Evolutionary conservation across 2,113 vertebrate species (phyloP), one percentile per base, ranked within the genome.

Genomic region (Camarhynchus parvulus): DNA sequence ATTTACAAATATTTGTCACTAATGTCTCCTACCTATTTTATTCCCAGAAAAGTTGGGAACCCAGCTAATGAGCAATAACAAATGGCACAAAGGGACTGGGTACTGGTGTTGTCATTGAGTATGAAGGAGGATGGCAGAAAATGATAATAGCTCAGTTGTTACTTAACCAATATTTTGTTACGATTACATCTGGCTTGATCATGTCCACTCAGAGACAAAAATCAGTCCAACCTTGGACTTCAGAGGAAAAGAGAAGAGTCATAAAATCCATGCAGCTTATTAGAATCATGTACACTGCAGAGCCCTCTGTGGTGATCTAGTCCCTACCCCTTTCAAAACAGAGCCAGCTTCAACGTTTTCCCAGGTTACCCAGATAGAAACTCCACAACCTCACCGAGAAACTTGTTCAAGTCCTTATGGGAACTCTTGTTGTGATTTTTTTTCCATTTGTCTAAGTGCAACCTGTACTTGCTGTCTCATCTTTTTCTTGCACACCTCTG

Each of bases 381-480:
- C 10, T 73, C 50, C 4, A 61, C 31, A 69, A 8, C 10, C 11
- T 52, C 6, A 3, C 30, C 35, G 14, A 83, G 16, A 73, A 56
- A 42, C 2, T 24, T 62, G 8, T 44, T 73, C 5, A 37, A 56
- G 18, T 12, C 14, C 13, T 47, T 53, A 24, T 0, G 0, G 23
- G n/a, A 77, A 13, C 23, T 28, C 24, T 35, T 28, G 21, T 10
- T 42, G 79, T 55, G 17, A 47, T 2, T 35, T 49, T 66, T 52
- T n/a, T 23, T 33, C 13, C 13, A 31, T 62, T 27, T 31, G 30
- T 47, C n/a, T 31, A 49, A 49, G 24, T 35, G 42, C 35, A 79
- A 35, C 25, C 9, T 64, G 25, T 25, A 47, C n/a, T 15, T 41
- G 8, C 15, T 83, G 9, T 55, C 24, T 69, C 28, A 14, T 15